Evolutionary conservation across 35 echinoderm and acorn worm species (phyloP).

Genomic region (Ophiothrix spiculata): DNA sequence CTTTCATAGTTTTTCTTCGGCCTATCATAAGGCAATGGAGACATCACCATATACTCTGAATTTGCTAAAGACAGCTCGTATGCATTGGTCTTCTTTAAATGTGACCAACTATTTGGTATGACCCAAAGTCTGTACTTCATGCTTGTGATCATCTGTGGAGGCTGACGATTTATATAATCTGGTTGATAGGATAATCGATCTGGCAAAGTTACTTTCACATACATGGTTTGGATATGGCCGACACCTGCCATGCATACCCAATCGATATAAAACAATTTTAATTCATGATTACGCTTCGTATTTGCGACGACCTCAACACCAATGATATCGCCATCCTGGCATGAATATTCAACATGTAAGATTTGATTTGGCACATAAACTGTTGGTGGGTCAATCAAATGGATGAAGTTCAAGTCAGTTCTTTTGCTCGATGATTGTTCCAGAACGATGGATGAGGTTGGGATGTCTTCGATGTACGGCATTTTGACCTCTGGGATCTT

Average conservation of each 20-base stretch:
- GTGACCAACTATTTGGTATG: not conserved
- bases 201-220: not conserved
- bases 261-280: not conserved
- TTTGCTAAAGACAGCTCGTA: constrained; percentile 20
- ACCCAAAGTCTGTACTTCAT: constrained; percentile 12
- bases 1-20: constrained; percentile 28
- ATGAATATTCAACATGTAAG: constrained; percentile 16
- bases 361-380: not conserved
- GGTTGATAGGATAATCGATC: constrained; percentile 8
- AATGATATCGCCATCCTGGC: constrained; percentile 4
- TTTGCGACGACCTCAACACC: not conserved
- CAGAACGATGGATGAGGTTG: not conserved
- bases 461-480: not conserved
- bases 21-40: constrained; percentile 17
- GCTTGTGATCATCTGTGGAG: not conserved
- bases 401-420: not conserved
- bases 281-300: not conserved
- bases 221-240: not conserved
- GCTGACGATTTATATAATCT: constrained; percentile 3
- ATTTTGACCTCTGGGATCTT: not conserved
- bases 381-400: not conserved
- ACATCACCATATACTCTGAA: not conserved
- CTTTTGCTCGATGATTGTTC: not conserved
- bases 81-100: not conserved
- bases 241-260: not conserved